Percentiles rank a stretch among this genome's conserved stretches.
Evolutionary conservation across 2,888 invertebrate genomes (phyloP).

Genomic region (Sinhomidia bicolor): DNA sequence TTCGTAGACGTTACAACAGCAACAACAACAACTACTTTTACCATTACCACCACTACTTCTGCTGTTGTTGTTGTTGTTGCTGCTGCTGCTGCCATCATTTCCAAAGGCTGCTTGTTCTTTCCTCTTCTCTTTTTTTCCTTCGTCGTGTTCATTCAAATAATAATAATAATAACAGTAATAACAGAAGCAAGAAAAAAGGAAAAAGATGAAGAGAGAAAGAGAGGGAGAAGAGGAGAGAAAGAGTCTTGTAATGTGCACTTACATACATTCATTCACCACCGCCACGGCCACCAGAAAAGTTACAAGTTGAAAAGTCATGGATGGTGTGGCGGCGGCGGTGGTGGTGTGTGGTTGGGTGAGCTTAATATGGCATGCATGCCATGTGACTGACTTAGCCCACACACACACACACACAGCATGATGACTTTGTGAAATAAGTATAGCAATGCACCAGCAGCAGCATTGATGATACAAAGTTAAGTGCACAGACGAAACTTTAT

Average conservation of each 20-base stretch:
- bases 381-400: constrained; percentile 52
- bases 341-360: constrained; percentile 58
- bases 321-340: constrained; percentile 42
- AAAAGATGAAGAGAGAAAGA: constrained; percentile 9
- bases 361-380: constrained; percentile 65
- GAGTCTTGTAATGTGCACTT: constrained; percentile 45
- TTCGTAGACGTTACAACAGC: background rate
- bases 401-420: background rate
- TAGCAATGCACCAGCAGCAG: background rate
- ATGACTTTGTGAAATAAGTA: constrained; percentile 36
- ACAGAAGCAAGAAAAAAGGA: background rate
- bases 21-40: background rate
- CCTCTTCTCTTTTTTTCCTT: constrained; percentile 33
- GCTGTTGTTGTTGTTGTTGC: background rate
- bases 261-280: constrained; percentile 41
- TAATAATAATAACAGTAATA: constrained; percentile 43
- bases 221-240: constrained; percentile 17
- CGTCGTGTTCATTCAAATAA: constrained; percentile 67
- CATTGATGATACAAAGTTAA: constrained; percentile 2
- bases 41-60: background rate
- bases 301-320: constrained; percentile 68
- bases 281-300: constrained; percentile 46
- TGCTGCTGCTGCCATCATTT: constrained; percentile 18
- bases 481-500: background rate
- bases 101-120: constrained; percentile 54